Evolutionary conservation across 2,113 vertebrate species (phyloP).

Genomic region (Tor tambroides): DNA sequence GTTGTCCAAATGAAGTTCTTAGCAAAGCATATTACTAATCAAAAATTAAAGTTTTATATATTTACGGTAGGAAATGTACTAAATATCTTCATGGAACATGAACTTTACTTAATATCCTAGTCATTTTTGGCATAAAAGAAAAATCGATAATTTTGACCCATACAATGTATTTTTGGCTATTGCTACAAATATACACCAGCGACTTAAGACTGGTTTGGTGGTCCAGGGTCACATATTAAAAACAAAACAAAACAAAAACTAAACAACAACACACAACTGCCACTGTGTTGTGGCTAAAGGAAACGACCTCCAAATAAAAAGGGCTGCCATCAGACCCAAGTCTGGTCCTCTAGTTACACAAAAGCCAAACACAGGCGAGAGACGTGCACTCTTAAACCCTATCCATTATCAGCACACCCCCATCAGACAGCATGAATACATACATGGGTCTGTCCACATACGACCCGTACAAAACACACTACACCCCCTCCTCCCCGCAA

Average conservation of each 20-base stretch:
- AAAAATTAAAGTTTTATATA: no score
- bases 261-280: background rate
- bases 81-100: no score
- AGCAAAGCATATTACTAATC: no score
- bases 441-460: conserved; percentile 32
- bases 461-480: conserved; percentile 10
- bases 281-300: background rate
- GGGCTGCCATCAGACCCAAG: conserved; percentile 31
- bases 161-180: no score
- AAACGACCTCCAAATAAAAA: background rate
- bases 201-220: no score
- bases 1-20: no score
- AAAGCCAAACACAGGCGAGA: conserved; percentile 30
- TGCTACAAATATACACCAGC: no score
- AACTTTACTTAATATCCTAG: no score
- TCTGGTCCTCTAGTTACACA: conserved; percentile 30
- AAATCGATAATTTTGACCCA: no score
- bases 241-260: background rate
- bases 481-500: conserved; percentile 11
- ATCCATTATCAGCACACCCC: background rate
- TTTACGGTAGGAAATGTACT: no score
- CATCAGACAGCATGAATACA: conserved; percentile 40
- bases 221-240: background rate
- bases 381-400: background rate
- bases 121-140: no score